These are phyloP conservation scores for Girardinichthys multiradiatus DNA, from an alignment of 2,113 vertebrate species.

Conservation along the genomic window DNA sequence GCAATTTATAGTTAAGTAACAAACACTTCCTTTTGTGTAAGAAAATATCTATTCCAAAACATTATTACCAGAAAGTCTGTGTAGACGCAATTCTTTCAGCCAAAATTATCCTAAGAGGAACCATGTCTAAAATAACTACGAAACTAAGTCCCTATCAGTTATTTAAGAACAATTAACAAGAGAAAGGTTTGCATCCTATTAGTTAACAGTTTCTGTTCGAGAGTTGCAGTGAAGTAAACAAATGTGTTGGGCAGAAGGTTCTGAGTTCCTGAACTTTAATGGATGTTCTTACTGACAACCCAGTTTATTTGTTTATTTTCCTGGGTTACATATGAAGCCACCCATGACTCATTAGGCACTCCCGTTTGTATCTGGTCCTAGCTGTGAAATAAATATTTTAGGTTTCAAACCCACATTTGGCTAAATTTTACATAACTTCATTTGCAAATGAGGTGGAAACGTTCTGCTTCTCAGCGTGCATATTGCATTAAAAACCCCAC, in stretches of 20 bases:
- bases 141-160: no score
- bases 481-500: background rate
- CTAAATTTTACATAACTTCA: background rate
- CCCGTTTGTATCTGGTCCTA: background rate
- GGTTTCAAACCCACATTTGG: background rate
- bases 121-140: no score
- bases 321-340: background rate
- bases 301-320: background rate
- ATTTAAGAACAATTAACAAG: no score
- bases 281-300: background rate
- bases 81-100: no score
- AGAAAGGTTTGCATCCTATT: no score
- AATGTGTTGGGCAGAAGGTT: background rate
- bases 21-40: no score
- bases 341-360: background rate
- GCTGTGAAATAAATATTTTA: background rate
- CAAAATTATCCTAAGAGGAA: no score
- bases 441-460: background rate
- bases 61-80: no score
- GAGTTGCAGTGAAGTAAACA: background rate
- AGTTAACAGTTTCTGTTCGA: no score
- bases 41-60: no score
- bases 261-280: background rate
- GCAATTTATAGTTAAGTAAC: no score
- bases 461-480: background rate